Evolutionary conservation across 2,888 invertebrate species (phyloP).

Genomic region (Sclerodermus sp.): DNA sequence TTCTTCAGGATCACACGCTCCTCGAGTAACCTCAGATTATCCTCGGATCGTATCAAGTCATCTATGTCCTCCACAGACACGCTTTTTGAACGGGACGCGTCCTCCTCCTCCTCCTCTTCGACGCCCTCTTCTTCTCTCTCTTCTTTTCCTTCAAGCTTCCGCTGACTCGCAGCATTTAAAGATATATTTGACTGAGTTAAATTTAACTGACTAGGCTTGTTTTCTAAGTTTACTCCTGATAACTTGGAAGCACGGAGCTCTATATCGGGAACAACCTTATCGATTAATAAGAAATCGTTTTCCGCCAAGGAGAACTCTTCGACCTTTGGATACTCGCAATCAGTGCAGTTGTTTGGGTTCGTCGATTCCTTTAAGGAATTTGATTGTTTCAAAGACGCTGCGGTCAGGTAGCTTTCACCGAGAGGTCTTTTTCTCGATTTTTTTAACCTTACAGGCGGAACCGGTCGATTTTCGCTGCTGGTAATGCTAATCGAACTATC

Average conservation of each 20-base stretch:
- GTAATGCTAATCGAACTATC: slow-evolving; percentile 14
- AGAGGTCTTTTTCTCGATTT: slow-evolving; percentile 12
- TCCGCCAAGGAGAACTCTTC: slow-evolving; percentile 6
- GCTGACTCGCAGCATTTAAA: neutral
- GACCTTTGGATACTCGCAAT: slow-evolving; percentile 7
- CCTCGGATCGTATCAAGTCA: slow-evolving; percentile 42
- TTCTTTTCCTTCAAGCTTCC: no score
- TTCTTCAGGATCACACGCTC: slow-evolving; percentile 22
- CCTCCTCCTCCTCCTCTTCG: slow-evolving; percentile 15
- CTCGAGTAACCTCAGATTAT: slow-evolving; percentile 34
- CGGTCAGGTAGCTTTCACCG: neutral
- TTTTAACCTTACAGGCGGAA: slow-evolving; percentile 32
- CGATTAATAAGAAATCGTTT: slow-evolving; percentile 6
- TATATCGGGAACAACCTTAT: no score
- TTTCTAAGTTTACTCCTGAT: no score
- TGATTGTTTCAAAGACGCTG: neutral
- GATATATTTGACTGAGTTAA: neutral
- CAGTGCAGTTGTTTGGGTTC: no score
- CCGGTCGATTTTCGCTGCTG: slow-evolving; percentile 25
- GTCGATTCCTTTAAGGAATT: neutral
- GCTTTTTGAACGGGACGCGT: slow-evolving; percentile 34
- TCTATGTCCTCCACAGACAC: slow-evolving; percentile 44
- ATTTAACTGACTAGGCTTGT: no score
- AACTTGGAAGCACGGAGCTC: neutral
- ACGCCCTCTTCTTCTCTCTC: no score